These are phyloP conservation scores for Sarcophaga caerulescens DNA, from an alignment of 2,888 invertebrate genomes.

Conservation along the genomic window DNA sequence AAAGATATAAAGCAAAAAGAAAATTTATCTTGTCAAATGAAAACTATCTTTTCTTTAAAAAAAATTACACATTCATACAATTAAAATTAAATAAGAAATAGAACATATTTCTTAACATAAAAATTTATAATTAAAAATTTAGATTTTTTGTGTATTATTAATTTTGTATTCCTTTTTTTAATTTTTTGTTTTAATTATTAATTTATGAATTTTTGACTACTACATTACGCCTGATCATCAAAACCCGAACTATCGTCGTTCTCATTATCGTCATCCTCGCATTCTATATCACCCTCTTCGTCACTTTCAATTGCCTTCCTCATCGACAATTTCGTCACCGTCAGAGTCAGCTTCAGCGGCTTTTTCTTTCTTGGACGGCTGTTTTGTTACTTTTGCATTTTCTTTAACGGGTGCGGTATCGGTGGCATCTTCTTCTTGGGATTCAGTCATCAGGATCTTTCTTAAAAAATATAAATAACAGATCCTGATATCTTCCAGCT, in stretches of 20 bases:
- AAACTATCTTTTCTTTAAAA: slow-evolving; percentile 77
- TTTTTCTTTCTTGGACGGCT: slow-evolving; percentile 84
- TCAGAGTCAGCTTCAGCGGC: slow-evolving; percentile 77
- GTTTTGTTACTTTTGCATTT: slow-evolving; percentile 88
- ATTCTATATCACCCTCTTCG: no score
- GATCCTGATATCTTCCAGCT: no score
- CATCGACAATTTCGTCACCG: slow-evolving; percentile 77
- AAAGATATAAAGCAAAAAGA: slow-evolving; percentile 72
- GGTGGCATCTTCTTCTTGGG: slow-evolving; percentile 72
- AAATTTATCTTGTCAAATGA: slow-evolving; percentile 72
- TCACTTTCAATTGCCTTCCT: slow-evolving; percentile 77
- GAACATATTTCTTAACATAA: slow-evolving; percentile 80
- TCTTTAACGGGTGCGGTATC: slow-evolving; percentile 86
- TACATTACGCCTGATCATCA: slow-evolving; percentile 80
- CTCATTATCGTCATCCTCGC: slow-evolving; percentile 80
- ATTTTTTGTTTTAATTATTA: slow-evolving; percentile 73
- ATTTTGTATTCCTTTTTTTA: slow-evolving; percentile 72
- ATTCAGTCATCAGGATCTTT: slow-evolving; percentile 67
- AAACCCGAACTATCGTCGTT: slow-evolving; percentile 80
- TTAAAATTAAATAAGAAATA: slow-evolving; percentile 80
- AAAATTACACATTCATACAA: slow-evolving; percentile 79
- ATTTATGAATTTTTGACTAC: slow-evolving; percentile 79
- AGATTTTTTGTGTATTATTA: slow-evolving; percentile 74
- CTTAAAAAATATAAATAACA: no score
- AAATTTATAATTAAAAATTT: slow-evolving; percentile 74